Base-by-base conservation (phyloP, 2,888 invertebrate genomes). In the Clunio marinus region DNA sequence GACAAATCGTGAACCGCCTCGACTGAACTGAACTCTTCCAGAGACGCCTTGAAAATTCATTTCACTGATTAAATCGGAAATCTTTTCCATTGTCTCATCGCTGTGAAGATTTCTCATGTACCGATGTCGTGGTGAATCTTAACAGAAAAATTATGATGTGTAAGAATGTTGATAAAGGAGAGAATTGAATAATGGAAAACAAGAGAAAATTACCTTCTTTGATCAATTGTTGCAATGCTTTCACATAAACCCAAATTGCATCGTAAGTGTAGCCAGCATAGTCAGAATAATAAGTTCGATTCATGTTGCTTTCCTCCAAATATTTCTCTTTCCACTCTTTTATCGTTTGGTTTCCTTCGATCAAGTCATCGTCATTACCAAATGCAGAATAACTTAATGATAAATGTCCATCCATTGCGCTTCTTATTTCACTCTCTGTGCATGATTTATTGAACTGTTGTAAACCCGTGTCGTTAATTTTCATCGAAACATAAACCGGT, bases 221-320 rank as follows among this genome's bases (percentile, higher is more conserved):
- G 0, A 87, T 76, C 0, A 91, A 78, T 71, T 83, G 80, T 73
- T 89, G 84, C 27, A 89, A 78, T 0, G 88, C 90, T 37, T 84
- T 77, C 2, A 88, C 91, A 76, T 88, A 91, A 0, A 86, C 85
- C 91, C 91, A 91, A 63, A 91, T 87, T 0, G 89, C 90, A 77
- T 91, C 91, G 73, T 91, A 91, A 0, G 88, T 88, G 75, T 86
- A 91, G 0, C 88, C 88, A 0, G 87, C 88, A 75, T 88, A 90
- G 71, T 84, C 82, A 0, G 87, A 87, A 5, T 62, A 67, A 22
- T 72, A 67, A n/a, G 69, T 69, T 37, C 57, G 63, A 15, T 63
- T 68, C 25, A 57, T 51, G 45, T 70, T 71, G 8, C 35, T 22
- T 55, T 72, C 73, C 35, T 45, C 55, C 22, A 62, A 57, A 72